Percentiles rank a stretch among this genome's conserved stretches.
phyloP scores from a whole-genome alignment of 2,113 vertebrate genomes.

The Sinosuthora webbiana region DNA sequence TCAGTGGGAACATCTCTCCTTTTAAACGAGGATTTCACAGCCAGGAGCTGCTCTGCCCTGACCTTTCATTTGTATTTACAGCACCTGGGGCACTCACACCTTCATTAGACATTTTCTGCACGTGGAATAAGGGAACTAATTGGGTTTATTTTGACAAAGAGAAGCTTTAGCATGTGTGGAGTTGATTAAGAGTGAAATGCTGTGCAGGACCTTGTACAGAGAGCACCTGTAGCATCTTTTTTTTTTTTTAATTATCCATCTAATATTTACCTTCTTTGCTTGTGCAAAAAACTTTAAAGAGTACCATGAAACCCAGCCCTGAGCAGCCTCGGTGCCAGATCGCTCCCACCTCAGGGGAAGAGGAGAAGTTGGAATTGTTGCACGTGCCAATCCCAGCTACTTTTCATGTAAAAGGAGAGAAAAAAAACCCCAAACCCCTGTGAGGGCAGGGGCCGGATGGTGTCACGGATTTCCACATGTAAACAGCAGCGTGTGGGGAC shows the following conservation, averaged over 20 bases:
- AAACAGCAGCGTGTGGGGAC: neutral
- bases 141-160: neutral
- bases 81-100: neutral
- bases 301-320: neutral
- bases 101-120: neutral
- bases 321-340: neutral
- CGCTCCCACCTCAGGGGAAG: neutral
- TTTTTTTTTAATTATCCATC: neutral
- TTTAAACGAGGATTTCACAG: neutral
- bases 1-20: neutral
- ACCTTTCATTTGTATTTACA: conserved; percentile 12
- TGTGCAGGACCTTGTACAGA: neutral
- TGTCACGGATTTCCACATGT: fast-evolving
- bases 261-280: neutral
- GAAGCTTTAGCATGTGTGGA: neutral
- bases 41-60: neutral
- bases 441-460: neutral
- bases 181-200: neutral
- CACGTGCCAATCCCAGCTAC: neutral
- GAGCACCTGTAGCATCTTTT: neutral
- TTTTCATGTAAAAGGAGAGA: neutral
- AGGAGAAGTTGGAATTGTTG: neutral
- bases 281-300: neutral
- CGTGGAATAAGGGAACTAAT: neutral
- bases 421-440: neutral